These are phyloP conservation scores for Drosophila tani DNA, from an alignment of 1,140 invertebrate species.

Conservation along the genomic window DNA sequence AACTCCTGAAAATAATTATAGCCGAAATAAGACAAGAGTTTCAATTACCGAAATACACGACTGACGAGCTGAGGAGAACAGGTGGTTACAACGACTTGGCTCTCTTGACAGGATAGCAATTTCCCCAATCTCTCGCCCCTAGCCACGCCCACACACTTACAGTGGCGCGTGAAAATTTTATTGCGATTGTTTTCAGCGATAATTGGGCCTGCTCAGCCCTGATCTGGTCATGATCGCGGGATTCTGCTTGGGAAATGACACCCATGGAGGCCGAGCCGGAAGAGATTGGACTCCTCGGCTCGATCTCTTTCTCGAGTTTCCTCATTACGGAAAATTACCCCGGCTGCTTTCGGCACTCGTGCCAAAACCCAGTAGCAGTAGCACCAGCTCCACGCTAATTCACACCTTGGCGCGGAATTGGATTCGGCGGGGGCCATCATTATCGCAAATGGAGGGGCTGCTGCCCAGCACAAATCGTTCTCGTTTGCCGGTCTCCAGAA, in stretches of 20 bases:
- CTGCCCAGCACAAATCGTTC: constrained; percentile 18
- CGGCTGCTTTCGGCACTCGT: constrained; percentile 18
- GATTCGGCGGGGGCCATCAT: constrained; percentile 11
- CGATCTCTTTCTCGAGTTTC: constrained; percentile 23
- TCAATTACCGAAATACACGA: constrained; percentile 55
- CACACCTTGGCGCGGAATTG: constrained; percentile 24
- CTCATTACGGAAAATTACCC: constrained; percentile 38
- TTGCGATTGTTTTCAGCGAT: constrained; percentile 52
- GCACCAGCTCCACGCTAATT: constrained; percentile 22
- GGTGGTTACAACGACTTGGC: constrained; percentile 33
- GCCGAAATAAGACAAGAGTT: constrained; percentile 46
- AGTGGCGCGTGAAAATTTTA: constrained; percentile 67
- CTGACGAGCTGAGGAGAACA: constrained; percentile 10
- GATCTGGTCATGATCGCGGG: constrained; percentile 56
- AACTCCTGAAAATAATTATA: constrained; percentile 45
- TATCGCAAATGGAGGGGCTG: constrained; percentile 10
- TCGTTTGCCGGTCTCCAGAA: constrained; percentile 26
- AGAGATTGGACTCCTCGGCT: constrained; percentile 39
- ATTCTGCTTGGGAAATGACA: constrained; percentile 58
- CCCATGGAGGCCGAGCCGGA: constrained; percentile 38
- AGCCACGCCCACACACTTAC: constrained; percentile 59
- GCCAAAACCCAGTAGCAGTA: constrained; percentile 29
- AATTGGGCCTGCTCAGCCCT: constrained; percentile 43
- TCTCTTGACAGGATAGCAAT: constrained; percentile 64
- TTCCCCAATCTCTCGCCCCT: constrained; percentile 24